A percentile compares a stretch with the other conserved stretches of the same genome.
These are phyloP conservation scores for Nestor notabilis DNA, from an alignment of 2,113 vertebrate genomes.

Conservation along the genomic window DNA sequence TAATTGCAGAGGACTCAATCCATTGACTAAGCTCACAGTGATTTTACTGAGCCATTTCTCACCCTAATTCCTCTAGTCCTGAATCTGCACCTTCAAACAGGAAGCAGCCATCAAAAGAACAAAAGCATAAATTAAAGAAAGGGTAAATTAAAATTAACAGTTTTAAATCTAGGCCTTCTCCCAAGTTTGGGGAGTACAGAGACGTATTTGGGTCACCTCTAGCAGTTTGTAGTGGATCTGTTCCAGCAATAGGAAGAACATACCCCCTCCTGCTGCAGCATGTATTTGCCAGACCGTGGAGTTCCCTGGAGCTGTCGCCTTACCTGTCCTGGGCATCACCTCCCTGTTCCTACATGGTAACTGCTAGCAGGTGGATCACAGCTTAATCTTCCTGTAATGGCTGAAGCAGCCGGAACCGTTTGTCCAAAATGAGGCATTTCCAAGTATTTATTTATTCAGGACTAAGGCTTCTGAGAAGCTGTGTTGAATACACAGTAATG, in stretches of 20 bases:
- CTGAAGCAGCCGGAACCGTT: background rate
- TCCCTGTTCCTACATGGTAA: background rate
- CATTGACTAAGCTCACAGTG: background rate
- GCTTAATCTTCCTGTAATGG: background rate
- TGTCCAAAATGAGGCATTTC: background rate
- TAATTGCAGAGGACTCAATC: background rate
- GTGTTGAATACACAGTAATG: background rate
- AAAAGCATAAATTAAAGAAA: background rate
- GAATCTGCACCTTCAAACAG: background rate
- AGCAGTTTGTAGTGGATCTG: background rate
- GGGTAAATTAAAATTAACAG: background rate
- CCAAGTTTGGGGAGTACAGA: background rate
- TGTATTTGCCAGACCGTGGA: accelerated
- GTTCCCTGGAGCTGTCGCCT: background rate
- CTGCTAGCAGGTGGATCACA: background rate
- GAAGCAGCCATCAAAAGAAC: background rate
- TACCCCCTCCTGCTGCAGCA: background rate
- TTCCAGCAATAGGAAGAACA: background rate
- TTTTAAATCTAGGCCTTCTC: background rate
- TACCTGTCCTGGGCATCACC: background rate
- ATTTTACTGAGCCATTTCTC: background rate
- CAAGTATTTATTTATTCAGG: background rate
- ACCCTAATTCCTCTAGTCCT: background rate
- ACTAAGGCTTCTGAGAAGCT: background rate
- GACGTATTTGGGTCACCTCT: background rate